Evolutionary conservation across 2,113 vertebrate species (phyloP).

Genomic region (Trematomus loennbergii): DNA sequence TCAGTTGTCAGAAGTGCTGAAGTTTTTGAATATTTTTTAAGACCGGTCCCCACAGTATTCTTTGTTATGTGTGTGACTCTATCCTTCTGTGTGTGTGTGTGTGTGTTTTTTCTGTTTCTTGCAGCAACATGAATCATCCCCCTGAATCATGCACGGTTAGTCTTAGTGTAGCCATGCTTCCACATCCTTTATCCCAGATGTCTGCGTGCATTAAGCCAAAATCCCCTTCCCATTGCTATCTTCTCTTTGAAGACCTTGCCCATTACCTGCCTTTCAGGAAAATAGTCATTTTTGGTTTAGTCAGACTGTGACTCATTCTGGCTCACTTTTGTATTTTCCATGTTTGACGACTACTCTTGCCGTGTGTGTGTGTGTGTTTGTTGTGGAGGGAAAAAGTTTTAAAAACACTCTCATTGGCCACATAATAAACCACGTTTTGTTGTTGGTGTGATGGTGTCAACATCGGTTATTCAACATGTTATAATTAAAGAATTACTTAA

Average conservation of each 20-base stretch:
- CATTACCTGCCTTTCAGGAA: slow-evolving; percentile 55
- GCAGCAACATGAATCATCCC: neutral
- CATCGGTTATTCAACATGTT: too few relatives aligned
- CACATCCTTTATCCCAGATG: slow-evolving; percentile 8
- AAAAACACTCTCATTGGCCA: neutral
- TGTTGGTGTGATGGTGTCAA: neutral
- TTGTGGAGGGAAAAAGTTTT: neutral
- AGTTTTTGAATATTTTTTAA: slow-evolving; percentile 3
- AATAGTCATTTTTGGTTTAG: slow-evolving; percentile 43
- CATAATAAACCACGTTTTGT: neutral
- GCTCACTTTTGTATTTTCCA: slow-evolving; percentile 33
- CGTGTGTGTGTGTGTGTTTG: neutral
- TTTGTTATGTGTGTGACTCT: neutral
- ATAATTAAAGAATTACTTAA: too few relatives aligned
- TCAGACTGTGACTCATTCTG: slow-evolving; percentile 56
- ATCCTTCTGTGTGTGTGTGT: neutral
- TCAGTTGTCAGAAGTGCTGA: neutral
- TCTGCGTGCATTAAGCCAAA: slow-evolving; percentile 31
- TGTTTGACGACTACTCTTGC: slow-evolving; percentile 1
- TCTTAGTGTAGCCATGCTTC: slow-evolving; percentile 2
- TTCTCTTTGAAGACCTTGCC: slow-evolving; percentile 46
- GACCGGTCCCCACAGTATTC: neutral
- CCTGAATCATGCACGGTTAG: neutral
- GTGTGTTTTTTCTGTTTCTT: neutral
- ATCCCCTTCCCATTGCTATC: neutral